phyloP scores from a whole-genome alignment of 2,113 vertebrate genomes.

The Turnix velox region DNA sequence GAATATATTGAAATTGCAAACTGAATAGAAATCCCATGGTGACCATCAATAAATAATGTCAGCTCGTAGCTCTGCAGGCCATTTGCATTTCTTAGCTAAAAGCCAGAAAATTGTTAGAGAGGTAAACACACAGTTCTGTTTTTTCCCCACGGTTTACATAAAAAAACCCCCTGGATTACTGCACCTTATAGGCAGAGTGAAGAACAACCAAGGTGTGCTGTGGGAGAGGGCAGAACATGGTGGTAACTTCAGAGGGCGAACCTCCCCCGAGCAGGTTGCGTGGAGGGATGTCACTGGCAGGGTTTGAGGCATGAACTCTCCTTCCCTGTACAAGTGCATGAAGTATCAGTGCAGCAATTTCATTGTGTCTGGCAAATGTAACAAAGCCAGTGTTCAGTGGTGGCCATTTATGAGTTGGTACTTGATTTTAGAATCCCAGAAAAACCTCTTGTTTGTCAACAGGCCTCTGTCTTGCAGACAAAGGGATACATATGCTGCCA shows the following conservation, averaged over 20 bases:
- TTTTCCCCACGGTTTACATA: neutral
- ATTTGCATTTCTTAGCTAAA: conserved; percentile 23
- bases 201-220: neutral
- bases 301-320: fast-evolving
- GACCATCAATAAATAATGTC: neutral
- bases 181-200: neutral
- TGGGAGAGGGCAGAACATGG: fast-evolving
- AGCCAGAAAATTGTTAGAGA: neutral
- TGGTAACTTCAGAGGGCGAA: neutral
- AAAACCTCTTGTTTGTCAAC: conserved; percentile 34
- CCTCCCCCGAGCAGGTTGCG: neutral
- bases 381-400: neutral
- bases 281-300: neutral
- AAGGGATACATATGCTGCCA: neutral
- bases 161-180: neutral
- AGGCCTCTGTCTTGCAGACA: conserved; percentile 32
- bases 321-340: neutral
- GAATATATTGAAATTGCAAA: neutral
- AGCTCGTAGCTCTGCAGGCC: neutral
- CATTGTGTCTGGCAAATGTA: neutral
- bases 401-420: neutral
- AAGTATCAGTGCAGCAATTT: neutral
- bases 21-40: neutral
- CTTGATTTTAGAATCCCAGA: neutral
- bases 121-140: neutral